Base-by-base conservation (phyloP, 2,113 vertebrate genomes). In the Ornithorhynchus anatinus region DNA sequence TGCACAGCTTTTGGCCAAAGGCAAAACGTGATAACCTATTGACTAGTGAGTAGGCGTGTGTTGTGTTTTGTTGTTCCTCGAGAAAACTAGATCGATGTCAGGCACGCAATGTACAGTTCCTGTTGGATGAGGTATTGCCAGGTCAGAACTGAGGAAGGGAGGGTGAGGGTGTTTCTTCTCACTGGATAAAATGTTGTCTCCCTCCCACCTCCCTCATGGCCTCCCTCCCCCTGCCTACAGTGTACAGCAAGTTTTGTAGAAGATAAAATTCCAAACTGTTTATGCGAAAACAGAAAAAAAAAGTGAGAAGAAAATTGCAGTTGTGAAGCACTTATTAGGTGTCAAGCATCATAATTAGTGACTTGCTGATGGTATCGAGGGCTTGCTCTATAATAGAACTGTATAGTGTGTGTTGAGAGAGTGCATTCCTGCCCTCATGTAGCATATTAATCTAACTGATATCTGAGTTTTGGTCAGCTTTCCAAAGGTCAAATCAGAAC, bases 1-100 rank as follows among this genome's bases (percentile, higher is more conserved):
- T 89, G 71, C 70, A 38, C 48, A 80, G 84, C 39, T 71, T 85
- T 65, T 88, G 69, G 61, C 77, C 64, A 81, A 62, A 87, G 61
- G 75, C 57, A 80, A 77, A 68, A 67, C 82, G 61, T 76, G 77
- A 84, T 80, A 85, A 75, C 62, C 75, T 80, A 52, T 45, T 61
- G 48, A 53, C 54, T 84, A 81, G 70, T 66, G 70, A 70, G 67
- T 85, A 68, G 67, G 47, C 57, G 36, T 0, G 0, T 43, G 0
- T 52, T 79, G 8, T 14, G 62, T 32, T 50, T 50, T 16, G 10
- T 50, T 50, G 25, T 16, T 38, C n/a, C 8, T 11, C 60, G 45
- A 84, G 77, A 71, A 72, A 58, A 64, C 35, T 50, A 60, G 48
- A 70, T 20, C 53, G 72, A 61, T 58, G 44, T 36, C 22, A 67